phyloP scores from a whole-genome alignment of 2,113 vertebrate species.

The Prolemur simus region DNA sequence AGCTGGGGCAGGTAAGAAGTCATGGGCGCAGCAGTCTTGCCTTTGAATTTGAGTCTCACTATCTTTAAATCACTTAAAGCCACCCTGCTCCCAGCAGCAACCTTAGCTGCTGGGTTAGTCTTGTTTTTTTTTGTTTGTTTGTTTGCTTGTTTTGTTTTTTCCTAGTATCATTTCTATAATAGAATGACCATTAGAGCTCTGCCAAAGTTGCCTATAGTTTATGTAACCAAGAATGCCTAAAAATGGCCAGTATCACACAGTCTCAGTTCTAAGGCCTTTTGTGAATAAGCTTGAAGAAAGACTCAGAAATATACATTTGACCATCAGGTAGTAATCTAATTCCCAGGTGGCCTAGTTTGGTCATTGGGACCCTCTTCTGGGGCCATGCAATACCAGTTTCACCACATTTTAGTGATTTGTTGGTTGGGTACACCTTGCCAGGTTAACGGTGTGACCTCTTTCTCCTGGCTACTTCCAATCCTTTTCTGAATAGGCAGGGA shows the following conservation, averaged over 20 bases:
- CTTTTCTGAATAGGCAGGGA: neutral
- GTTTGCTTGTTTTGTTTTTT: too few relatives aligned
- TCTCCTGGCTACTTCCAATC: neutral
- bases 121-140: too few relatives aligned
- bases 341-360: neutral
- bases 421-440: neutral
- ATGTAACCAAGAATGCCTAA: neutral
- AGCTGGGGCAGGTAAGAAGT: neutral
- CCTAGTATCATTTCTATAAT: too few relatives aligned
- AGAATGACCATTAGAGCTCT: neutral
- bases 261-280: neutral
- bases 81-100: neutral
- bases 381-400: neutral
- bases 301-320: neutral
- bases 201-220: neutral
- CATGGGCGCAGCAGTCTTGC: accelerated
- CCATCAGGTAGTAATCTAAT: neutral
- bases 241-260: neutral
- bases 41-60: neutral
- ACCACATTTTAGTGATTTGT: neutral
- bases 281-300: neutral
- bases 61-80: neutral
- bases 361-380: neutral
- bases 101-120: too few relatives aligned
- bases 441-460: neutral